These are phyloP conservation scores for Synodontis membranacea DNA, from an alignment of 2,113 vertebrate genomes.

Conservation along the genomic window DNA sequence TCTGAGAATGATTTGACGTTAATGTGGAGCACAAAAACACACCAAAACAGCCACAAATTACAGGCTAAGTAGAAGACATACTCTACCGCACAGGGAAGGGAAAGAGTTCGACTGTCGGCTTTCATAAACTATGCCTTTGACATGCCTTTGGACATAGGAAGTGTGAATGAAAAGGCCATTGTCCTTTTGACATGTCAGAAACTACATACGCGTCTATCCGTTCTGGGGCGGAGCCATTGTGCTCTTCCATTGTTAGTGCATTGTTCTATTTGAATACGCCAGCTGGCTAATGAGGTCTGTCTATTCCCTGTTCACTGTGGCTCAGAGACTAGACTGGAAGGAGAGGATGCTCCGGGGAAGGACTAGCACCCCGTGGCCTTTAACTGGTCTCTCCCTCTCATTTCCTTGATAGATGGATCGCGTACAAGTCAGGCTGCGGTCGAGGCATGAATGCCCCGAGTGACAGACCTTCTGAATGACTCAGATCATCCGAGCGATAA, in stretches of 20 bases:
- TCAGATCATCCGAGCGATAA: slow-evolving; percentile 74
- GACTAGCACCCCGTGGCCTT: slow-evolving; percentile 55
- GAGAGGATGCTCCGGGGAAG: slow-evolving; percentile 45
- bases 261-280: slow-evolving; percentile 28
- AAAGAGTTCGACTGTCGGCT: neutral
- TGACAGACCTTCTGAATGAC: slow-evolving; percentile 59
- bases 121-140: neutral
- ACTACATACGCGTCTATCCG: slow-evolving; percentile 27
- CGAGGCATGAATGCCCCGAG: slow-evolving; percentile 67
- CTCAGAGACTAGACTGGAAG: slow-evolving; percentile 23
- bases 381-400: slow-evolving; percentile 67
- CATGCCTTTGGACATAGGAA: slow-evolving; percentile 35
- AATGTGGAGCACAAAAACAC: neutral
- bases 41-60: neutral
- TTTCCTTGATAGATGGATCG: slow-evolving; percentile 72
- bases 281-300: slow-evolving; percentile 26
- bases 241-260: neutral
- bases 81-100: neutral
- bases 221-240: slow-evolving; percentile 29
- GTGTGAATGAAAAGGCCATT: slow-evolving; percentile 41
- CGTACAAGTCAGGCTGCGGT: slow-evolving; percentile 52
- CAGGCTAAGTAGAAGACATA: neutral
- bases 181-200: slow-evolving; percentile 42
- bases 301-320: neutral
- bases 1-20: neutral